Conservation (phyloP, 2,888 invertebrate genomes). For the Venusia cambrica region DNA sequence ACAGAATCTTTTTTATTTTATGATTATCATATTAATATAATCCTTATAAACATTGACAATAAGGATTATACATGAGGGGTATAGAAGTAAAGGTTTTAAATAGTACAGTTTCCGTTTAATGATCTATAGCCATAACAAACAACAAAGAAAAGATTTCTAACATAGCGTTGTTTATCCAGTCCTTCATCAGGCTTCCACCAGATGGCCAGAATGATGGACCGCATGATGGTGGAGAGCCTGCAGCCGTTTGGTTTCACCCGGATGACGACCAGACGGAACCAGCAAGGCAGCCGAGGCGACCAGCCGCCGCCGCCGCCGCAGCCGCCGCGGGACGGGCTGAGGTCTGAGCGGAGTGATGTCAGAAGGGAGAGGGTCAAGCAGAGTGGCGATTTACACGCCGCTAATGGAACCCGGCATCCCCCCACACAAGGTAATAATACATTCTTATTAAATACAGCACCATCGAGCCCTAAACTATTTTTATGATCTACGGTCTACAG, state of each 20-base stretch:
- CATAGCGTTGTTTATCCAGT: slow-evolving; percentile 47
- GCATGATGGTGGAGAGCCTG: slow-evolving; percentile 84
- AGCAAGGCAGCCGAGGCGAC: slow-evolving; percentile 36
- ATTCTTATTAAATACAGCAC: too few relatives aligned
- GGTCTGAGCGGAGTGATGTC: slow-evolving; percentile 49
- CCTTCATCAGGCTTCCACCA: slow-evolving; percentile 83
- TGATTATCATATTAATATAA: too few relatives aligned
- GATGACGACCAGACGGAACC: slow-evolving; percentile 78
- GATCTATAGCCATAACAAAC: too few relatives aligned
- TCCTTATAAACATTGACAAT: too few relatives aligned
- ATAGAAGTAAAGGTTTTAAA: too few relatives aligned
- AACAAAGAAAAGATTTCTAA: slow-evolving; percentile 12
- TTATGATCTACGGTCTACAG: too few relatives aligned
- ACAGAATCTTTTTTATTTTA: too few relatives aligned
- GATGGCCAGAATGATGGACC: slow-evolving; percentile 88
- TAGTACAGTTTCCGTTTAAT: too few relatives aligned
- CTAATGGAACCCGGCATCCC: slow-evolving; percentile 64
- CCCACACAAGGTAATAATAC: slow-evolving; percentile 61
- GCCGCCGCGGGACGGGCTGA: slow-evolving; percentile 55
- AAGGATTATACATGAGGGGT: too few relatives aligned
- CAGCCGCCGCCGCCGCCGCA: slow-evolving; percentile 51
- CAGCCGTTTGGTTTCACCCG: slow-evolving; percentile 85
- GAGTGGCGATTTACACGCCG: slow-evolving; percentile 46
- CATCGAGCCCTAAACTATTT: too few relatives aligned
- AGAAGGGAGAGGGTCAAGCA: slow-evolving; percentile 49